phyloP scores from a whole-genome alignment of 2,888 invertebrate genomes.

The Dolomedes plantarius region DNA sequence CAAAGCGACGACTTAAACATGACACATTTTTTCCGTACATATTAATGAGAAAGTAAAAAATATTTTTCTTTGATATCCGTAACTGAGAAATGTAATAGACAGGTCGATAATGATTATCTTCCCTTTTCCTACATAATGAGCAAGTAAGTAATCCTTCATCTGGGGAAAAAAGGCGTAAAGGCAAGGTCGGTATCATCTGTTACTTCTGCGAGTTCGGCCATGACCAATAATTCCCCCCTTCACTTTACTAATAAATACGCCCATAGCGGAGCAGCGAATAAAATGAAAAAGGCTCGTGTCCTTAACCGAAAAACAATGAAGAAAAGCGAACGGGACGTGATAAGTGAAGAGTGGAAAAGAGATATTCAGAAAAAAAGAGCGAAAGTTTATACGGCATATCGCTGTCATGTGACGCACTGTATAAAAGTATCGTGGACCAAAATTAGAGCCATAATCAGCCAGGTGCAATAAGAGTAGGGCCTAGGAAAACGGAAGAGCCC shows the following conservation, averaged over 20 bases:
- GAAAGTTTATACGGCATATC: no score
- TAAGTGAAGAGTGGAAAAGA: neutral
- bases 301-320: conserved; percentile 7
- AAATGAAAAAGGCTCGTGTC: neutral
- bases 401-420: no score
- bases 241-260: conserved; percentile 7
- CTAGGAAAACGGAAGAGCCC: no score
- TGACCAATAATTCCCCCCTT: conserved; percentile 5
- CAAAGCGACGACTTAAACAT: no score
- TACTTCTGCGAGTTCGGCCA: neutral
- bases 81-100: no score
- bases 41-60: no score
- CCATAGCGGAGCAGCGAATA: neutral
- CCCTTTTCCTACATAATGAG: neutral
- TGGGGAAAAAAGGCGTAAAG: neutral
- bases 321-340: neutral
- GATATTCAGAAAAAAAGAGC: neutral
- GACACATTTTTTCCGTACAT: no score
- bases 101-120: neutral
- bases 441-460: no score
- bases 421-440: no score
- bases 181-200: neutral
- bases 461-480: no score
- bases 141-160: neutral
- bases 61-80: no score